Evolutionary conservation across 2,113 vertebrate genomes (phyloP).

Genomic region (Ellobius talpinus): DNA sequence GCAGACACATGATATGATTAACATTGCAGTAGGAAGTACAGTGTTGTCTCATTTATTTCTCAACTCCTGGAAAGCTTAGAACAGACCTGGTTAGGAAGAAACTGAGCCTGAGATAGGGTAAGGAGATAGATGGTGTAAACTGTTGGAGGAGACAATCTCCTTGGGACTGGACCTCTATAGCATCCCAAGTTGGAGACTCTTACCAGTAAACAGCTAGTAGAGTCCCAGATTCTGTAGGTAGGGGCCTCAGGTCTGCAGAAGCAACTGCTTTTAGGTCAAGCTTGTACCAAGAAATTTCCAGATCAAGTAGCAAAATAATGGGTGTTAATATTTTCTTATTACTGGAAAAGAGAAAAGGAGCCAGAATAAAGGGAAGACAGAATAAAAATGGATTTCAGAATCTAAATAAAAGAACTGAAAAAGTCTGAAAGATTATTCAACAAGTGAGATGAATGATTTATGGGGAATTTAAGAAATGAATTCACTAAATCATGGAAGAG

Average conservation of each 20-base stretch:
- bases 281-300: background rate
- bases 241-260: background rate
- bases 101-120: background rate
- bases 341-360: background rate
- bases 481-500: background rate
- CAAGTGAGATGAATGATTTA: background rate
- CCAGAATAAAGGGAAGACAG: background rate
- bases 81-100: slow-evolving; percentile 45
- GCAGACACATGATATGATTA: background rate
- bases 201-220: background rate
- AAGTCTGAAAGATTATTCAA: background rate
- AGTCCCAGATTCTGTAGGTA: background rate
- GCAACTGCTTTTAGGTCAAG: background rate
- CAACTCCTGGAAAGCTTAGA: slow-evolving; percentile 56
- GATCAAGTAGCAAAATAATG: background rate
- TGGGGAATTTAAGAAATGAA: background rate
- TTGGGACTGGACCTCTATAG: background rate
- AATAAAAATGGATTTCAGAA: background rate
- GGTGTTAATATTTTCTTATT: background rate
- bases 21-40: background rate
- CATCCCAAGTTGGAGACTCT: background rate
- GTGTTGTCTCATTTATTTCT: slow-evolving; percentile 41
- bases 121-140: background rate
- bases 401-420: background rate
- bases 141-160: background rate